phyloP scores from a whole-genome alignment of 2,797 vertebrate genomes.

The Holocentrus rufus region DNA sequence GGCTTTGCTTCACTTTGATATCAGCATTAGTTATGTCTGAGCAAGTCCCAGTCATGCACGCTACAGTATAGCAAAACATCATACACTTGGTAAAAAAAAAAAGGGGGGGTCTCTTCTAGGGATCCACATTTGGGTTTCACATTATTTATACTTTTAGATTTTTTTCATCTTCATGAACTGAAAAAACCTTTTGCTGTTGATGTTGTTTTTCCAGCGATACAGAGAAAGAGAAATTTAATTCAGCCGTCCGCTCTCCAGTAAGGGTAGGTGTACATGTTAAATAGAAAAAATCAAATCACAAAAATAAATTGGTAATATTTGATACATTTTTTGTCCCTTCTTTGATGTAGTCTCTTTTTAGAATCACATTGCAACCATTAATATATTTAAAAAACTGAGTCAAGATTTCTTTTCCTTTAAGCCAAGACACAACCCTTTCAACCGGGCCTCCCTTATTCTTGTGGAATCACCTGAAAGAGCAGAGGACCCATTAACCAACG shows the following conservation, averaged over 20 bases:
- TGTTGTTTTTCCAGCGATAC: slow-evolving; percentile 48
- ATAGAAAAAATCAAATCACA: slow-evolving; percentile 11
- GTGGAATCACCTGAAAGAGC: slow-evolving; percentile 67
- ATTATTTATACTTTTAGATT: not conserved
- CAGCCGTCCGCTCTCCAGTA: slow-evolving; percentile 67
- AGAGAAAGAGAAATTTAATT: slow-evolving; percentile 66
- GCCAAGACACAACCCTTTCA: slow-evolving; percentile 84
- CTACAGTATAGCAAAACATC: not conserved
- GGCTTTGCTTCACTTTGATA: slow-evolving; percentile 26
- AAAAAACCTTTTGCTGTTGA: not conserved
- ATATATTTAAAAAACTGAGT: not conserved
- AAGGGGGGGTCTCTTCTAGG: not conserved
- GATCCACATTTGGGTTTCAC: slow-evolving; percentile 1
- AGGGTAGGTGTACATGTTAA: slow-evolving; percentile 60
- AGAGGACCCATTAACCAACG: slow-evolving; percentile 33
- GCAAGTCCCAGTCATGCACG: slow-evolving; percentile 46
- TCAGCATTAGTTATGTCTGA: slow-evolving; percentile 16
- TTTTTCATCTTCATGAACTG: not conserved
- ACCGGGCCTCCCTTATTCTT: slow-evolving; percentile 69
- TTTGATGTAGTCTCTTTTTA: not conserved
- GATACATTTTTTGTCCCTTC: not conserved
- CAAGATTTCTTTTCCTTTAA: slow-evolving; percentile 46
- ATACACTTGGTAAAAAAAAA: not conserved
- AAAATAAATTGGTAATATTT: not conserved
- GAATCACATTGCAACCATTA: not conserved